A percentile compares a stretch with the other conserved stretches of the same genome.
phyloP scores from a whole-genome alignment of 2,797 vertebrate species.

The Alectoris magna region DNA sequence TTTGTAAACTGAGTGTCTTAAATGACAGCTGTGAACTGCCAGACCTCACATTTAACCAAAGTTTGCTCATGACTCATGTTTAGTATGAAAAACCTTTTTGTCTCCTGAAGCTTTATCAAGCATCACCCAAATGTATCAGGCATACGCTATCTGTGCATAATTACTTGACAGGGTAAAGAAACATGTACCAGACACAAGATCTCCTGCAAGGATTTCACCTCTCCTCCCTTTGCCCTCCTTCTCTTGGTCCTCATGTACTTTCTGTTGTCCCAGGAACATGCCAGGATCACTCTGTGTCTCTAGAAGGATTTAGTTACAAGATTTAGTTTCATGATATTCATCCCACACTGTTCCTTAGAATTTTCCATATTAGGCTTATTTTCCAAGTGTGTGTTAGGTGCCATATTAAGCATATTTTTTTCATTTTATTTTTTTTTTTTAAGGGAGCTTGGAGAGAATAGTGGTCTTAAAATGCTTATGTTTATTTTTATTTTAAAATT shows the following conservation, averaged over 20 bases:
- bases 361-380: neutral
- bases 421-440: neutral
- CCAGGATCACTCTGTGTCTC: neutral
- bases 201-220: neutral
- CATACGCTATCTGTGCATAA: neutral
- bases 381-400: neutral
- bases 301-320: neutral
- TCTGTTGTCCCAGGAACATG: neutral
- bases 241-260: rapidly evolving
- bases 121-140: neutral
- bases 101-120: neutral
- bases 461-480: neutral
- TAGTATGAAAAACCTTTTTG: neutral
- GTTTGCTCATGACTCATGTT: neutral
- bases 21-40: neutral
- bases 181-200: neutral
- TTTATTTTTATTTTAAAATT: neutral
- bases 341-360: neutral
- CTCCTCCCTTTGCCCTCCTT: neutral
- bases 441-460: neutral
- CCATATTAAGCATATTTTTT: neutral
- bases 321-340: neutral
- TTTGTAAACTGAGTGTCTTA: neutral
- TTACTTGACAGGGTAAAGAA: neutral
- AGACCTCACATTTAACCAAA: neutral